Evolutionary conservation across 2,888 invertebrate genomes (phyloP).

Genomic region (Andrena bucephala): DNA sequence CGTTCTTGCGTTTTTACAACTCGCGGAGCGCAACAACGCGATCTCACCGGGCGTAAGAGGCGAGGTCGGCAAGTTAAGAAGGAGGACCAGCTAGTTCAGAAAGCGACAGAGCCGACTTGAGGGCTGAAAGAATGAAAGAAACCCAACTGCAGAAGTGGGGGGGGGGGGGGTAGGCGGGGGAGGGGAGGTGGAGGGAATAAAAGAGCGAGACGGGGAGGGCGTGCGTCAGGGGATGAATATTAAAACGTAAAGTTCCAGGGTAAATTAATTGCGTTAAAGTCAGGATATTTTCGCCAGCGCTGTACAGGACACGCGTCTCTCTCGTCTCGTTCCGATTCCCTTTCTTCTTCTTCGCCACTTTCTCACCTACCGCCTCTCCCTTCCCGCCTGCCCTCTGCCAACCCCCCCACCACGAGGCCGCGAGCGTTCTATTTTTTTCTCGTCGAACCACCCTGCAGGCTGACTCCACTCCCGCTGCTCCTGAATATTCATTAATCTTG

Average conservation of each 20-base stretch:
- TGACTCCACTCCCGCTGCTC: constrained; percentile 68
- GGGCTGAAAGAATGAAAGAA: constrained; percentile 21
- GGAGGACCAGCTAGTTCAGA: constrained; percentile 5
- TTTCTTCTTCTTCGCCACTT: constrained; percentile 14
- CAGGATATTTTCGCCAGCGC: constrained; percentile 75
- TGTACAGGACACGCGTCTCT: constrained; percentile 39
- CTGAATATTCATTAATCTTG: constrained; percentile 80
- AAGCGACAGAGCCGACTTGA: constrained; percentile 2
- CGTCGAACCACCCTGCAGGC: constrained; percentile 61
- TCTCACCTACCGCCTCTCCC: constrained; percentile 28
- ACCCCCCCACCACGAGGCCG: constrained; percentile 15
- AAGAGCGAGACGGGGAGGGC: constrained; percentile 2
- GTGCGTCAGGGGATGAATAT: constrained; percentile 78
- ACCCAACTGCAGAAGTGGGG: not conserved
- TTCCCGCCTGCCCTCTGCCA: constrained; percentile 10
- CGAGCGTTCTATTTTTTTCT: constrained; percentile 57
- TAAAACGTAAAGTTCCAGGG: constrained; percentile 80
- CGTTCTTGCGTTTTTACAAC: constrained; percentile 15
- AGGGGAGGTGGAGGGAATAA: not conserved
- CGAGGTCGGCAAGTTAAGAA: constrained; percentile 16
- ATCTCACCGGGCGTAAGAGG: constrained; percentile 37
- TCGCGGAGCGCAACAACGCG: constrained; percentile 22
- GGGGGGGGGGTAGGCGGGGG: no score
- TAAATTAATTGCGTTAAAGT: constrained; percentile 82
- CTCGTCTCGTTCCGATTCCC: constrained; percentile 28